These are phyloP conservation scores for Leucosticte australis DNA, from an alignment of 2,113 vertebrate species.

Conservation along the genomic window DNA sequence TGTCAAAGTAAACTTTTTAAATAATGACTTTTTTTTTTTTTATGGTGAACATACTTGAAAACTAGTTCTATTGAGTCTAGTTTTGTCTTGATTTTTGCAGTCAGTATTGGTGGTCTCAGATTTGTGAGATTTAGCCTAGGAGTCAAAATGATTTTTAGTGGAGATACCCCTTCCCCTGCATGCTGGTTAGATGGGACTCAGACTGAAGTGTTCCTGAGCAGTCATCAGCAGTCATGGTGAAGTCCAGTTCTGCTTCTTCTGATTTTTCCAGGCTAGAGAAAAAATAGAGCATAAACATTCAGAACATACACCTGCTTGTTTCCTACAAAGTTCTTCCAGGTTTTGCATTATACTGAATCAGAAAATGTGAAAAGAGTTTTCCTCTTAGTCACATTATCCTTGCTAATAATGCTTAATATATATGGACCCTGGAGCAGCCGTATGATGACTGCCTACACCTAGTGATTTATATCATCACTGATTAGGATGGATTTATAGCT, in stretches of 20 bases:
- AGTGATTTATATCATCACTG: background rate
- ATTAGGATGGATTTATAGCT: background rate
- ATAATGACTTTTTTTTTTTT: background rate
- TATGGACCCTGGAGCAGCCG: background rate
- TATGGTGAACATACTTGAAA: background rate
- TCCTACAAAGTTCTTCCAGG: background rate
- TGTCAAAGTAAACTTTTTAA: background rate
- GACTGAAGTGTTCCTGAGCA: background rate
- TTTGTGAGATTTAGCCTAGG: background rate
- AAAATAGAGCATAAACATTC: background rate
- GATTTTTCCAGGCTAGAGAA: background rate
- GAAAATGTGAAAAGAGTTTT: background rate
- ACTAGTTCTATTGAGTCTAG: background rate
- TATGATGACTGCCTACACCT: background rate
- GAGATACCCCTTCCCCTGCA: background rate
- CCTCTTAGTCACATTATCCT: background rate
- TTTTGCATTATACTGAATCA: background rate
- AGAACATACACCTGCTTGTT: background rate
- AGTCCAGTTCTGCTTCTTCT: background rate
- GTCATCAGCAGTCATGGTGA: background rate
- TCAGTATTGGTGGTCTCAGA: background rate
- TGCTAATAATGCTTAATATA: background rate
- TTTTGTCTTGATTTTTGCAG: background rate
- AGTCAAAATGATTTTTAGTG: background rate
- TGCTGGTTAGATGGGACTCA: background rate